phyloP scores from a whole-genome alignment of 2,797 vertebrate species.

The Coregonus suidteri region DNA sequence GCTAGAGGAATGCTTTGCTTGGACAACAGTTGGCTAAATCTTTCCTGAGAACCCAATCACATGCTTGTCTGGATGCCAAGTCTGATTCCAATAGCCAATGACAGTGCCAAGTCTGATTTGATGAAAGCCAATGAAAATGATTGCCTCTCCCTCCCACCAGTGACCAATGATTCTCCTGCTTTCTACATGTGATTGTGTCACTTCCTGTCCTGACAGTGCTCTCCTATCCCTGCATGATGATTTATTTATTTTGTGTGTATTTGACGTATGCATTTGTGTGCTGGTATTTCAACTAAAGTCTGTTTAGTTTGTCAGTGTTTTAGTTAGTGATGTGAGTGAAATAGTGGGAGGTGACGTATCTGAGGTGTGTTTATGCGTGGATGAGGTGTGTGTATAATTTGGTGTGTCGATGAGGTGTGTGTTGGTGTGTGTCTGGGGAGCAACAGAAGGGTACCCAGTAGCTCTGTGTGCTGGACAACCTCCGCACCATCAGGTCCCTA shows the following conservation, averaged over 20 bases:
- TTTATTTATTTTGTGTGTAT: too few relatives aligned
- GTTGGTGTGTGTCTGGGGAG: too few relatives aligned
- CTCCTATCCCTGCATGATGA: neutral
- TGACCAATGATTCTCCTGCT: slow-evolving; percentile 6
- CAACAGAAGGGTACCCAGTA: too few relatives aligned
- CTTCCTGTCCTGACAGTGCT: neutral
- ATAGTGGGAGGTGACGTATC: neutral
- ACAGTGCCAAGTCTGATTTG: neutral
- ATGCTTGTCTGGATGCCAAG: neutral
- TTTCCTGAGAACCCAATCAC: slow-evolving; percentile 1
- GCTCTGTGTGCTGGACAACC: too few relatives aligned
- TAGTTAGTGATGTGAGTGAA: neutral
- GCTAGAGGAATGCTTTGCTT: neutral
- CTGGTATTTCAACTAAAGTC: neutral
- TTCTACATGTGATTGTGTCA: neutral
- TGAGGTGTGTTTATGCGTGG: slow-evolving; percentile 12
- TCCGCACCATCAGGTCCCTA: too few relatives aligned
- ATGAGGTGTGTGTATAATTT: too few relatives aligned
- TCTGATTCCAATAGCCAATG: neutral
- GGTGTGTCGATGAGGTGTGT: too few relatives aligned
- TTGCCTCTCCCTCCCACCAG: neutral
- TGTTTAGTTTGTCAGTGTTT: neutral
- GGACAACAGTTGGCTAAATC: neutral
- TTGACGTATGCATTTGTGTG: neutral
- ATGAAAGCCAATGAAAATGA: too few relatives aligned